A percentile compares a stretch with the other conserved stretches of the same genome.
phyloP scores from a whole-genome alignment of 2,888 invertebrate genomes.

The Himalopsyche tibetana region DNA sequence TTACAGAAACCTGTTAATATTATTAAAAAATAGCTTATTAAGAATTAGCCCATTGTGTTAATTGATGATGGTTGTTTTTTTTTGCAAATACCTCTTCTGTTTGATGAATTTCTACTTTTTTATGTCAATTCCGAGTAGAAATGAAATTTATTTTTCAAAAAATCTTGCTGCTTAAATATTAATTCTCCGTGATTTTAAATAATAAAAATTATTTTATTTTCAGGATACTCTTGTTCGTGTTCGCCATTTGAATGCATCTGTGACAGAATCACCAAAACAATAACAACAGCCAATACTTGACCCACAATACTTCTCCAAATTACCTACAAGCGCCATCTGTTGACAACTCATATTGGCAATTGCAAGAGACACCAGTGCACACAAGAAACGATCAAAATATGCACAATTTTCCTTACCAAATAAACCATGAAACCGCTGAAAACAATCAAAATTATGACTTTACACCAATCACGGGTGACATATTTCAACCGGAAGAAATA shows the following conservation, averaged over 20 bases:
- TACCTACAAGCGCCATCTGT: slow-evolving; percentile 60
- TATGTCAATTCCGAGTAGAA: too few species aligned
- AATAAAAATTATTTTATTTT: slow-evolving; percentile 63
- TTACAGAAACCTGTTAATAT: too few species aligned
- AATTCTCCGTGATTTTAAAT: too few species aligned
- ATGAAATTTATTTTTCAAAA: too few species aligned
- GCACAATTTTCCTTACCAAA: slow-evolving; percentile 71
- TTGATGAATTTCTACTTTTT: too few species aligned
- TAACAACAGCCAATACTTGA: slow-evolving; percentile 68
- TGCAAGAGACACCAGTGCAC: slow-evolving; percentile 71
- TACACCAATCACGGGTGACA: slow-evolving; percentile 79
- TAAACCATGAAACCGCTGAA: slow-evolving; percentile 69
- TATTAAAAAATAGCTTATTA: too few species aligned
- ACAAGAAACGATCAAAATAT: slow-evolving; percentile 69
- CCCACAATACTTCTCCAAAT: slow-evolving; percentile 65
- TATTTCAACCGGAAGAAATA: slow-evolving; percentile 87
- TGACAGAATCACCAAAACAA: slow-evolving; percentile 70
- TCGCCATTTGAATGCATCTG: slow-evolving; percentile 87
- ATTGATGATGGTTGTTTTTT: too few species aligned
- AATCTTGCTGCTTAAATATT: too few species aligned
- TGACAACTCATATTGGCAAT: slow-evolving; percentile 69
- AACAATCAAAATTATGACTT: slow-evolving; percentile 77
- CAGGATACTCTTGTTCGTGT: slow-evolving; percentile 83
- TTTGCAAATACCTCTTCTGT: too few species aligned
- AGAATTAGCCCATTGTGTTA: too few species aligned